A percentile compares a stretch with the other conserved stretches of the same genome.
Conservation (phyloP, 2,888 invertebrate genomes). For the Habrosyne pyritoides region DNA sequence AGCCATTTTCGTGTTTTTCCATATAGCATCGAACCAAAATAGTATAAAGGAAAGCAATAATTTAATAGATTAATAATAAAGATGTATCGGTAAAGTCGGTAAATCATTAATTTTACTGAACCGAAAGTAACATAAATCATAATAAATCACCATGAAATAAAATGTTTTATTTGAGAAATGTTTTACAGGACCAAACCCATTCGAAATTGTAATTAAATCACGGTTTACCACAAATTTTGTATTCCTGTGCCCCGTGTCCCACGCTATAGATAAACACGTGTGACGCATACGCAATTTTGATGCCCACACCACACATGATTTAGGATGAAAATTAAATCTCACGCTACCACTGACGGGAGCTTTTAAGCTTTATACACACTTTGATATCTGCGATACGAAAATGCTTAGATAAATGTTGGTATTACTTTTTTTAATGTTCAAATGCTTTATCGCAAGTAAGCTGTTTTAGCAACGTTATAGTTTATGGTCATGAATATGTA, state of each 20-base stretch:
- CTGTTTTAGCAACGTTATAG: too few species aligned
- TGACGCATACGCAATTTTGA: slow-evolving; percentile 48
- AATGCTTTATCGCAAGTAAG: too few species aligned
- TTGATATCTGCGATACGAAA: background rate
- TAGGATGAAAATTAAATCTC: slow-evolving; percentile 53
- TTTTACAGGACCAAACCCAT: slow-evolving; percentile 39
- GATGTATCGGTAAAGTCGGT: slow-evolving; percentile 33
- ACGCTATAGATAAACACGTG: slow-evolving; percentile 27
- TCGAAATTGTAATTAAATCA: slow-evolving; percentile 50
- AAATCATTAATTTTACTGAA: slow-evolving; percentile 36
- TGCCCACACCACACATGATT: slow-evolving; percentile 59
- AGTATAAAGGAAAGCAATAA: slow-evolving; percentile 18
- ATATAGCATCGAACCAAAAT: too few species aligned
- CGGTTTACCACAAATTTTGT: slow-evolving; percentile 39
- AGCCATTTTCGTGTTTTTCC: too few species aligned
- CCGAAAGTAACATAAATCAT: slow-evolving; percentile 32
- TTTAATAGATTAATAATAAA: too few species aligned
- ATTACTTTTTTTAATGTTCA: background rate
- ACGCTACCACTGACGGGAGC: slow-evolving; percentile 21
- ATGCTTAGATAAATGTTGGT: background rate
- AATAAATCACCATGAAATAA: slow-evolving; percentile 41
- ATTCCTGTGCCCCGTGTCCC: slow-evolving; percentile 40
- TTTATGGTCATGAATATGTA: too few species aligned
- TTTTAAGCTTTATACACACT: slow-evolving; percentile 11
- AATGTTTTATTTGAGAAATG: slow-evolving; percentile 45